phyloP scores from a whole-genome alignment of 1,140 invertebrate species.

The Hestina assimilis region DNA sequence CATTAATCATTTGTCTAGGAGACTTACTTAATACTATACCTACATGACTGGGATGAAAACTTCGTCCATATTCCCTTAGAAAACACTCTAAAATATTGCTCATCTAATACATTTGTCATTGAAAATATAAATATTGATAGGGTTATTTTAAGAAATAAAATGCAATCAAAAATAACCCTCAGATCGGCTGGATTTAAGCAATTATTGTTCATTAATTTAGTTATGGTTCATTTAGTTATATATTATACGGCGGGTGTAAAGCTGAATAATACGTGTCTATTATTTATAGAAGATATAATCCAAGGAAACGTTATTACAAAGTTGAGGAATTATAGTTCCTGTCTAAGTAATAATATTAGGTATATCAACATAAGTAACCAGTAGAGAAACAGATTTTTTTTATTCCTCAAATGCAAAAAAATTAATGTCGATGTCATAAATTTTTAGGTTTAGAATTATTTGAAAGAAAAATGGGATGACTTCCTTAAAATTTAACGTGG shows the following conservation, averaged over 20 bases:
- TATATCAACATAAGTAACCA: not conserved
- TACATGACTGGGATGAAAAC: too few relatives aligned
- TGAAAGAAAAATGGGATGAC: not conserved
- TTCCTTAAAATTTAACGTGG: not conserved
- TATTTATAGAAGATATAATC: not conserved
- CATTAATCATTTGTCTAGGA: not conserved
- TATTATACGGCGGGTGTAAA: not conserved
- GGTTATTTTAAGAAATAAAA: too few relatives aligned
- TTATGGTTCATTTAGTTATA: not conserved
- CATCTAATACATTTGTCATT: too few relatives aligned
- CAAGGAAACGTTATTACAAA: not conserved
- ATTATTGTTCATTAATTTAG: not conserved
- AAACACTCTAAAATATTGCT: too few relatives aligned
- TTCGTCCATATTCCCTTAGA: too few relatives aligned
- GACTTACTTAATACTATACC: too few relatives aligned
- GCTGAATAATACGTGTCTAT: not conserved
- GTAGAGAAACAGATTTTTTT: not conserved
- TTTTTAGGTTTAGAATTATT: too few relatives aligned
- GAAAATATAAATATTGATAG: too few relatives aligned
- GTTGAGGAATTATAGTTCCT: not conserved
- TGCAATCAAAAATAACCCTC: slow-evolving; percentile 19
- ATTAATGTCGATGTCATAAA: too few relatives aligned
- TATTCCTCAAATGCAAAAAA: too few relatives aligned
- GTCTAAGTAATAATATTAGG: not conserved
- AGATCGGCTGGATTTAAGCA: slow-evolving; percentile 22